Base-by-base conservation (phyloP, 2,113 vertebrate genomes). In the Oryzias celebensis region DNA sequence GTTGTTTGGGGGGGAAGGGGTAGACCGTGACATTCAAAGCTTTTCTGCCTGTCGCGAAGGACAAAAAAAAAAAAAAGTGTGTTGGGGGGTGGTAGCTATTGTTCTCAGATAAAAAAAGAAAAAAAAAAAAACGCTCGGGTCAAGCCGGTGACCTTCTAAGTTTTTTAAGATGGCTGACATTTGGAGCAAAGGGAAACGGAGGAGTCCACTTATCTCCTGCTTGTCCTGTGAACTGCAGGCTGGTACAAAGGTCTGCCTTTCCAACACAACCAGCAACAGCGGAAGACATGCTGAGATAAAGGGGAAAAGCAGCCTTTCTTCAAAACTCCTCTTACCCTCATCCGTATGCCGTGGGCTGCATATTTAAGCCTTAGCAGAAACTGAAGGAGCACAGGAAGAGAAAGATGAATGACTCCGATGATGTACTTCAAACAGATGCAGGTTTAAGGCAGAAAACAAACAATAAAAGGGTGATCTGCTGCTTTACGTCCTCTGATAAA, bases 11-110 rank as follows among this genome's bases (percentile, higher is more conserved):
- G 68, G n/a, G 52, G 51, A 22, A 22, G 45, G 65, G 60, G 46
- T 5, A 61, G 71, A 49, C 63, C 80, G 56, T 88, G 84, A 84
- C 84, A 91, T 92, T 91, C 87, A 90, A 50, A 71, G 78, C 73
- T 88, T 84, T 82, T 82, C 46, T 66, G 42, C 73, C 74, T 78
- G 59, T 85, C 74, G 80, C 84, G 68, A 82, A 82, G 68, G 78
- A 81, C 55, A 52, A 52, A 36, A 53, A 52, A 10, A 16, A 49
- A 49, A 50, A 61, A 41, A 23, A 31, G 18, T 5, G 17, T 15
- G 49, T 20, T 15, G 28, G 36, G 22, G 58, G 58, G 71, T 62
- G 65, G 68, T 73, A 68, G 62, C 71, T 65, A 85, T 47, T 88
- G 82, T 80, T 91, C 69, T 48, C 14, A 36, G 75, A 53, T 36